phyloP scores from a whole-genome alignment of 1,140 invertebrate genomes.

The Palaemon carinicauda region DNA sequence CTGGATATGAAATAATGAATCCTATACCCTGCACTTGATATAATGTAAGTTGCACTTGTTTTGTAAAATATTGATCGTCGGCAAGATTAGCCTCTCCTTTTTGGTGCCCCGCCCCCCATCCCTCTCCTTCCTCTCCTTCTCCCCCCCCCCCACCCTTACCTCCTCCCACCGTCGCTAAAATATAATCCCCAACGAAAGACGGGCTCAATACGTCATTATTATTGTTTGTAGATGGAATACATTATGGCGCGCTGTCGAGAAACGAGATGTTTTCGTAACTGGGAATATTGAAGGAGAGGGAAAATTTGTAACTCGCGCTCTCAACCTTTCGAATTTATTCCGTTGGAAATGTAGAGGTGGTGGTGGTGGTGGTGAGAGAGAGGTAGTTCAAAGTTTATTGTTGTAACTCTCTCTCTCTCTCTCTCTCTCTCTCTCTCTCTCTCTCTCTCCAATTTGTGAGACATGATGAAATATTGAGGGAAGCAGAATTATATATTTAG shows the following conservation, averaged over 20 bases:
- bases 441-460: no score
- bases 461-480: no score
- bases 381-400: not conserved
- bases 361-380: not conserved
- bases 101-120: not conserved
- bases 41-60: no score
- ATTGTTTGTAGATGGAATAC: conserved; percentile 51
- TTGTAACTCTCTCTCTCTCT: not conserved
- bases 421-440: no score
- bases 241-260: conserved; percentile 24
- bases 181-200: not conserved
- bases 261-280: conserved; percentile 33
- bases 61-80: no score
- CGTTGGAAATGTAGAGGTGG: conserved; percentile 7
- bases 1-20: no score
- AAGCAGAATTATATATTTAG: no score
- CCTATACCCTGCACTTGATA: no score
- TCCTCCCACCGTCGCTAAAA: not conserved
- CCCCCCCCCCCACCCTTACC: not conserved
- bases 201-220: conserved; percentile 46
- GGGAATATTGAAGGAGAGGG: conserved; percentile 27
- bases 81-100: not conserved
- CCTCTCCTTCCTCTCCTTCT: not conserved
- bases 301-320: conserved; percentile 17
- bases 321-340: conserved; percentile 10